Percentiles rank a stretch among this genome's conserved stretches.
phyloP scores from a whole-genome alignment of 2,113 vertebrate genomes.

The Mus pahari region DNA sequence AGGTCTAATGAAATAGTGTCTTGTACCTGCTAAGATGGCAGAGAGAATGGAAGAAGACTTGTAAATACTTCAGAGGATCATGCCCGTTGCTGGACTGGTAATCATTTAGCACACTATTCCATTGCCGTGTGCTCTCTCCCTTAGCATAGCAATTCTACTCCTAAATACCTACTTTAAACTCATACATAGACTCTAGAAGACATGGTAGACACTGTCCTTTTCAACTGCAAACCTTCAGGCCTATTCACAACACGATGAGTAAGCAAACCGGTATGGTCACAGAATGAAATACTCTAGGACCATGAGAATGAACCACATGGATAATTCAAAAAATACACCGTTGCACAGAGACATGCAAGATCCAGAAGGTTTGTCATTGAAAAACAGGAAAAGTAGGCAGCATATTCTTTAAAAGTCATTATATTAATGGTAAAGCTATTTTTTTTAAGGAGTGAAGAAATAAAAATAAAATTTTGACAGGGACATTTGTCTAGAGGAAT shows the following conservation, averaged over 20 bases:
- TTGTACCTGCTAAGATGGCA: neutral
- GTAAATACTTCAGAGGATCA: neutral
- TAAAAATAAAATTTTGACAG: neutral
- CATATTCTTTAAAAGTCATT: neutral
- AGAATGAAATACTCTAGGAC: neutral
- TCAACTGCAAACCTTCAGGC: neutral
- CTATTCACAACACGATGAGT: neutral
- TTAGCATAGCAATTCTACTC: conserved; percentile 17
- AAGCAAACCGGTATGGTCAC: neutral
- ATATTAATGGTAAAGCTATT: neutral
- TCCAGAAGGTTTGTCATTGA: neutral
- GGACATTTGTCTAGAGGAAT: neutral
- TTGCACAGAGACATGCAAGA: conserved; percentile 38
- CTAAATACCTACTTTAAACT: neutral
- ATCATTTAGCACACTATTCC: neutral
- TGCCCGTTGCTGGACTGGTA: neutral
- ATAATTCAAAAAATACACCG: conserved; percentile 31
- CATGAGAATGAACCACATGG: neutral
- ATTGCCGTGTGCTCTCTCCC: neutral
- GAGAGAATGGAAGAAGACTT: neutral
- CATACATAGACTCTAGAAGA: neutral
- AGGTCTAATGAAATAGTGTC: neutral
- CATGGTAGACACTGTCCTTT: neutral
- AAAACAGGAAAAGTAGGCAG: conserved; percentile 37
- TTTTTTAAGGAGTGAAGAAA: neutral